Percentiles rank a stretch among this genome's conserved stretches.
phyloP scores from a whole-genome alignment of 2,888 invertebrate species.

The Ferdinandea cuprea region DNA sequence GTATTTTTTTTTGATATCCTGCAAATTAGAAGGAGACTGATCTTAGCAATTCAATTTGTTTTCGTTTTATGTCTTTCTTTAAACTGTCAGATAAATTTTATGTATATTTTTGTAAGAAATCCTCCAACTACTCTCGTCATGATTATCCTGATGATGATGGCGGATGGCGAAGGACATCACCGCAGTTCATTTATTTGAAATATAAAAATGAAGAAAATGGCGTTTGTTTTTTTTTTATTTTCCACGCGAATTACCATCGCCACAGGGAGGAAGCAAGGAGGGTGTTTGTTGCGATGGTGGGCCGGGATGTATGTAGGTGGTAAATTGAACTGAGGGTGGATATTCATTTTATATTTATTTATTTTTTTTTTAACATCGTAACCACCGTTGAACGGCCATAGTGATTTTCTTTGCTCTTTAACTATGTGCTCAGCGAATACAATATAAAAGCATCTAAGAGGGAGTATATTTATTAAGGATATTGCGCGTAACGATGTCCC shows the following conservation, averaged over 20 bases:
- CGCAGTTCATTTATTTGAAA: slow-evolving; percentile 63
- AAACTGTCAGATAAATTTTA: slow-evolving; percentile 47
- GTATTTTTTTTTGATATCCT: slow-evolving; percentile 31
- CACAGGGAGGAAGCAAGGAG: neutral
- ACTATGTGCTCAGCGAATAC: slow-evolving; percentile 19
- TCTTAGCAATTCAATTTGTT: slow-evolving; percentile 63
- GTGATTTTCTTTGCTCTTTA: slow-evolving; percentile 54
- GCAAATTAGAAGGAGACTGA: slow-evolving; percentile 26
- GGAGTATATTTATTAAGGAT: slow-evolving; percentile 40
- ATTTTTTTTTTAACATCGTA: slow-evolving; percentile 17
- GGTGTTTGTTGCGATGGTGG: slow-evolving; percentile 14
- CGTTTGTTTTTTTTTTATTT: slow-evolving; percentile 66
- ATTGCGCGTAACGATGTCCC: slow-evolving; percentile 63
- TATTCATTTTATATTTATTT: no score
- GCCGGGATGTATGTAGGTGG: slow-evolving; percentile 31
- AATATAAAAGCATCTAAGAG: slow-evolving; percentile 21
- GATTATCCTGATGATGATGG: slow-evolving; percentile 61
- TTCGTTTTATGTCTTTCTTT: slow-evolving; percentile 12
- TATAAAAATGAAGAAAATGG: slow-evolving; percentile 53
- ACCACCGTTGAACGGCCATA: slow-evolving; percentile 62
- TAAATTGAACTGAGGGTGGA: slow-evolving; percentile 53
- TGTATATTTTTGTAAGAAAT: slow-evolving; percentile 19
- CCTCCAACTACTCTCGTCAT: slow-evolving; percentile 21
- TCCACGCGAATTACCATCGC: slow-evolving; percentile 31
- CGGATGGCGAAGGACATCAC: slow-evolving; percentile 23